phyloP scores from a whole-genome alignment of 2,113 vertebrate genomes.

The Aythya baeri region DNA sequence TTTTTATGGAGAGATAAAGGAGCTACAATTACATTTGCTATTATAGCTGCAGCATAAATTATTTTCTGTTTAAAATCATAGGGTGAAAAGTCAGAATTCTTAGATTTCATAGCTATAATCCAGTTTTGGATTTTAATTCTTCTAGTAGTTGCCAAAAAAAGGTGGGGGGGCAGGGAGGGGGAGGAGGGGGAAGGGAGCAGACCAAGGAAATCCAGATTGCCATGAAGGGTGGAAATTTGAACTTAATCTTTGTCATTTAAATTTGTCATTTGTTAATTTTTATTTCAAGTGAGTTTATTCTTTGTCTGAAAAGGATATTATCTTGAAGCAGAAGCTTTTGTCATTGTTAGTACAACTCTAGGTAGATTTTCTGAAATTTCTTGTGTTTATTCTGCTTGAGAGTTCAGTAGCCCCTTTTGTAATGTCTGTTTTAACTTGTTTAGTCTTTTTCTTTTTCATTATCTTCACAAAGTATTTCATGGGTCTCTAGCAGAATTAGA shows the following conservation, averaged over 20 bases:
- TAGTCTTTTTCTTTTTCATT: not conserved
- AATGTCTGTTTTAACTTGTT: not conserved
- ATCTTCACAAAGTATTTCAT: not conserved
- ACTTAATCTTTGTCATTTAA: not conserved
- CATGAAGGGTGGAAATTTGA: not conserved
- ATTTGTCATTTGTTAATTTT: not conserved
- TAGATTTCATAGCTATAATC: not conserved
- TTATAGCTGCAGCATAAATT: not conserved
- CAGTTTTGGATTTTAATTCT: not conserved
- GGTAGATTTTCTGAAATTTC: not conserved
- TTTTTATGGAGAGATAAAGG: not conserved
- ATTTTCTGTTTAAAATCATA: not conserved
- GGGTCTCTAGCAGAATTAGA: not conserved
- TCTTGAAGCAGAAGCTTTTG: not conserved
- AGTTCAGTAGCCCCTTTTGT: not conserved
- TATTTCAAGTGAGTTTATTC: not conserved
- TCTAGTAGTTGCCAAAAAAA: not conserved
- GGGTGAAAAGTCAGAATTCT: not conserved
- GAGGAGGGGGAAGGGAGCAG: not conserved
- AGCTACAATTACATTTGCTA: not conserved
- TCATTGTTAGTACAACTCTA: not conserved
- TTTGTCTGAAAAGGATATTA: not conserved
- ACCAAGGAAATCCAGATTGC: not conserved
- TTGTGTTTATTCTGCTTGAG: not conserved
- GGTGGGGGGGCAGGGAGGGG: not conserved